Base-by-base conservation (phyloP, 2,113 vertebrate species). In the Isichthys henryi region DNA sequence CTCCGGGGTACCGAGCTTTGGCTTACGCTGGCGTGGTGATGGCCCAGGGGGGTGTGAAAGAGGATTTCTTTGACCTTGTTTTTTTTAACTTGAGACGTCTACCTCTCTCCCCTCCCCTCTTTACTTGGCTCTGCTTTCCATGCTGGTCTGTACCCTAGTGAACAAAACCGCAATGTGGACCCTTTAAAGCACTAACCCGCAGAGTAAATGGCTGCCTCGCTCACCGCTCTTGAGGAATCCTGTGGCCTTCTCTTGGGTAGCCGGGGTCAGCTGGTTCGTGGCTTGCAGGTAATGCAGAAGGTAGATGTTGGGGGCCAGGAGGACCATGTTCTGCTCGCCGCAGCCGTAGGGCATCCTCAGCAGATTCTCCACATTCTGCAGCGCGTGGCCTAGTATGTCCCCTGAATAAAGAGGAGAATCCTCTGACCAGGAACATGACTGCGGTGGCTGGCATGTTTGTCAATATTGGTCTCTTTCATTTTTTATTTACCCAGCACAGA, bases 321-420 rank as follows among this genome's bases (percentile, higher is more conserved):
- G 95, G n/a, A 95, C 96, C 96, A 96, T 95, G 89, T 98, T 99
- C 94, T 98, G 97, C 91, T 99, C 97, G 3, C 97, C 97, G 90
- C 97, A 98, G 85, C 97, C 97, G 77, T 95, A 96, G 0, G 97
- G 97, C 97, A 98, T 97, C 91, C 31, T 87, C 56, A 98, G 95
- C 87, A 98, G 95, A 17, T 94, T 94, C 1, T 96, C 94, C 90
- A 96, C 93, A 91, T 98, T 97, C 89, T 94, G 91, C 92, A 98
- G 92, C 27, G 96, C 97, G 74, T 96, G 95, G 11, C 96, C 96
- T 92, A 98, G 74, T 88, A 97, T 94, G 53, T 98, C 97, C 56
- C 97, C 97, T 98, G 93, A 10, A 53, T 35, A 15, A 92, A 15
- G 90, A 39, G 86, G 88, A 70, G 45, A n/a, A 70, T 6, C 27